Base-by-base conservation (phyloP, 2,113 vertebrate genomes). In the Murina feae region DNA sequence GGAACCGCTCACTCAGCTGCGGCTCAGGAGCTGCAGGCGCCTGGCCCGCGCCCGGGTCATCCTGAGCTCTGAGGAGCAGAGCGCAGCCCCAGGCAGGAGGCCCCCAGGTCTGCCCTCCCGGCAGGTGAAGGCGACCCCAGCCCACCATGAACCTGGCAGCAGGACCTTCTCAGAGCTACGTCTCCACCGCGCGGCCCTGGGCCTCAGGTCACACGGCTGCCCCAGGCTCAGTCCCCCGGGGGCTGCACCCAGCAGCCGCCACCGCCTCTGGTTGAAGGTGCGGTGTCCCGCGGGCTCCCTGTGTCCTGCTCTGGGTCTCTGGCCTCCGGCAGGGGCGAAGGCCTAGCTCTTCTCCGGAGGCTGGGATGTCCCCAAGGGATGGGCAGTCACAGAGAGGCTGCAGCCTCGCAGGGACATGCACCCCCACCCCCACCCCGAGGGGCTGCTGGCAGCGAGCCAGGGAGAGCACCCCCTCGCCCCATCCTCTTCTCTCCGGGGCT, bases 341-440 rank as follows among this genome's bases (percentile, higher is more conserved):
- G 42, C 37, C 23, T 53, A 1, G 55, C 13, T 35, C 42, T 35
- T 11, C 16, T 30, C 16, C 6, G 6, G 72, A 18, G 39, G 30
- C 5, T 1, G 9, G 63, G 63, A 13, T 30, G 63, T 65, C 12
- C 16, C 18, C 0, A 18, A 25, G 47, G n/a, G 13, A 6, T 2
- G 5, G 49, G 9, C 2, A 0, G 49, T 51, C 25, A 9, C 1
- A 0, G 9, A 35, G n/a, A 42, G 8, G 9, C 18, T 0, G 25
- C 14, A 6, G 30, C 39, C 80, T 37, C 37, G 35, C 74, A 9
- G 17, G 44, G 28, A 25, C 10, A 55, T 2, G 0, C 39, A 49
- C 42, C 20, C 25, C 25, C 53, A 55, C 9, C 16, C 28, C 28
- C 60, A 30, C 60, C 47, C 65, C 0, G 0, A 0, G 49, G 4